Conservation (phyloP, 2,888 invertebrate genomes). For the Apamea epomidion region DNA sequence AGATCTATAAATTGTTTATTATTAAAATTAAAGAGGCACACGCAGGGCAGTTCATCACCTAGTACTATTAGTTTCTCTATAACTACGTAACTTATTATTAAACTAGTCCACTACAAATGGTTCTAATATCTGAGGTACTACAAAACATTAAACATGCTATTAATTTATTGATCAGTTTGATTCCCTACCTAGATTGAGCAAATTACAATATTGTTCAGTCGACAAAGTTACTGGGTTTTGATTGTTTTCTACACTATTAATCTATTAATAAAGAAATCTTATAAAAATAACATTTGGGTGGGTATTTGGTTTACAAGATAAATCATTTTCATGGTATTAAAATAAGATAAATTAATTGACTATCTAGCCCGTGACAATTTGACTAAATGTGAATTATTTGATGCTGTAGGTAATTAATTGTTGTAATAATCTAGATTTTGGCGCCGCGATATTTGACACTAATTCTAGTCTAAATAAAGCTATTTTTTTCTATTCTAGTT, state of each 20-base stretch:
- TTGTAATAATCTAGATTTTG: conserved; percentile 50
- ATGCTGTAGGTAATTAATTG: conserved; percentile 10
- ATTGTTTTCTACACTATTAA: conserved; percentile 15
- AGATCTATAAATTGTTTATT: conserved; percentile 58
- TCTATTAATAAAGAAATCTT: conserved; percentile 24
- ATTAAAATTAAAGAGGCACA: conserved; percentile 63
- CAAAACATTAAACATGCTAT: conserved; percentile 50
- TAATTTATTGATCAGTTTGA: conserved; percentile 48
- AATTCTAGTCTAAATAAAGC: conserved; percentile 53
- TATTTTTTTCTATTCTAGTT: conserved; percentile 37
- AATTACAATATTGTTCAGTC: conserved; percentile 65
- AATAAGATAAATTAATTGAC: conserved; percentile 12
- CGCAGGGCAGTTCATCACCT: conserved; percentile 63
- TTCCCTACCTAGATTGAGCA: conserved; percentile 67
- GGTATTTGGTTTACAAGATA: conserved; percentile 6
- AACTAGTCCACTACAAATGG: conserved; percentile 31
- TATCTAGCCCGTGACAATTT: conserved; percentile 20
- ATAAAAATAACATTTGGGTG: conserved; percentile 45
- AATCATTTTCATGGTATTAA: conserved; percentile 5
- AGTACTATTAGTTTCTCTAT: conserved; percentile 35
- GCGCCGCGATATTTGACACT: conserved; percentile 62
- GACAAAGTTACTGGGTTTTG: conserved; percentile 33
- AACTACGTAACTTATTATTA: conserved; percentile 33
- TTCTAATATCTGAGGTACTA: conserved; percentile 43
- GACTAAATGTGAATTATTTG: conserved; percentile 16